These are phyloP conservation scores for Anseranas semipalmata DNA, from an alignment of 2,113 vertebrate genomes.

Conservation along the genomic window DNA sequence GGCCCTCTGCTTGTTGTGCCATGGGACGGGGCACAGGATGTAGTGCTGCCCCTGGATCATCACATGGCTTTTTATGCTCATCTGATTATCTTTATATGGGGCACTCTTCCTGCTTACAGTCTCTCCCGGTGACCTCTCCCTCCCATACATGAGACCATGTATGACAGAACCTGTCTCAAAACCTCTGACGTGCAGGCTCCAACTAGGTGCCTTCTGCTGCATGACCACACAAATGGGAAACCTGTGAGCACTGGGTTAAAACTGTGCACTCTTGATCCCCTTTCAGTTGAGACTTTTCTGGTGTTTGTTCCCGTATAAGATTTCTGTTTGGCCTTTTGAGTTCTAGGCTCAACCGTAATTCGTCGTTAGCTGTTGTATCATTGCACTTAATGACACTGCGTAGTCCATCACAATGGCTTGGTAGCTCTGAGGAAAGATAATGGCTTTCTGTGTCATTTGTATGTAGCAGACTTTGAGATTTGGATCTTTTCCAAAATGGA, in stretches of 20 bases:
- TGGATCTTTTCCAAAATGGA: neutral
- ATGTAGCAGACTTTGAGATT: neutral
- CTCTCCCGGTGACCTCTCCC: neutral
- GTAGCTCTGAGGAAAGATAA: neutral
- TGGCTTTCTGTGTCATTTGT: neutral
- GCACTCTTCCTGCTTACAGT: neutral
- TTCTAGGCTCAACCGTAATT: neutral
- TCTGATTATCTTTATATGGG: neutral
- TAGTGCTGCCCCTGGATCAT: neutral
- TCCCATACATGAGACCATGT: neutral
- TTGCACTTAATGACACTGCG: neutral
- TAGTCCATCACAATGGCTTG: accelerated
- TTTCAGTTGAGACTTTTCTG: neutral
- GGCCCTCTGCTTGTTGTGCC: accelerated
- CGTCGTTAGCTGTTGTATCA: neutral
- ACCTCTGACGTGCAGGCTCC: neutral
- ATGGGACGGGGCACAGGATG: accelerated
- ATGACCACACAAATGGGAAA: neutral
- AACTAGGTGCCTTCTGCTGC: neutral
- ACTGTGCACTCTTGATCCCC: neutral
- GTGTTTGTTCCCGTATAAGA: neutral
- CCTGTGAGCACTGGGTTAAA: neutral
- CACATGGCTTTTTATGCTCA: neutral
- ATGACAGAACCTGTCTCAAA: neutral
- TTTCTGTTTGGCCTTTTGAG: neutral